These are phyloP conservation scores for Festucalex cinctus DNA, from an alignment of 2,113 vertebrate species.

Conservation along the genomic window DNA sequence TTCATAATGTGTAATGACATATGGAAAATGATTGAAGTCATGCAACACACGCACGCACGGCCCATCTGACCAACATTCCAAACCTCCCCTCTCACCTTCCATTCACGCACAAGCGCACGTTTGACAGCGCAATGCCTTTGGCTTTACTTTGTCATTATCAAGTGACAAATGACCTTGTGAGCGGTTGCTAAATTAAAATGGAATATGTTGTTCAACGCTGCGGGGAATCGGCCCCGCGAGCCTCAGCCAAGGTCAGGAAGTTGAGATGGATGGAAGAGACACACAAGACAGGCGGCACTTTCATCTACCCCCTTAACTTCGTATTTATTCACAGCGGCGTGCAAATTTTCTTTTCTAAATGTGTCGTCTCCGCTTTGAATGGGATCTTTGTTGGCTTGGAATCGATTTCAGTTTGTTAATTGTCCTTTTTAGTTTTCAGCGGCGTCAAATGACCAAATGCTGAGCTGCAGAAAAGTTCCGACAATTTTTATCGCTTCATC, in stretches of 20 bases:
- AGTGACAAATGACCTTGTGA: constrained; percentile 61
- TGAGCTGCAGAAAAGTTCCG: neutral
- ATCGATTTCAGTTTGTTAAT: neutral
- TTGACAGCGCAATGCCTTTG: neutral
- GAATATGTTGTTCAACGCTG: constrained; percentile 60
- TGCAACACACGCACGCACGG: too few species aligned
- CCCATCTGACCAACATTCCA: neutral
- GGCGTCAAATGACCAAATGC: neutral
- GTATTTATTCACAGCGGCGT: neutral
- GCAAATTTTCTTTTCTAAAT: neutral
- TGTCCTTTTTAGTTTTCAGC: neutral
- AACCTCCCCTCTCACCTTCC: neutral
- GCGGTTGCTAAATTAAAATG: constrained; percentile 47
- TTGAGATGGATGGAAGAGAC: constrained; percentile 24
- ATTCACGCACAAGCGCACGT: constrained; percentile 5
- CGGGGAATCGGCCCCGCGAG: constrained; percentile 33
- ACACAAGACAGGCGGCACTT: neutral
- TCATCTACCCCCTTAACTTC: neutral
- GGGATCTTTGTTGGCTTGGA: neutral
- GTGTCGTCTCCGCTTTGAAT: neutral
- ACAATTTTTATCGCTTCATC: neutral
- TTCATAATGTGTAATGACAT: neutral
- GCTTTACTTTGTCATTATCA: constrained; percentile 13
- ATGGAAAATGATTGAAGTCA: neutral
- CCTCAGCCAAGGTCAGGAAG: constrained; percentile 43